Percentiles rank a stretch among this genome's conserved stretches.
These are phyloP conservation scores for Lepus americanus DNA, from an alignment of 2,113 vertebrate genomes.

Conservation along the genomic window DNA sequence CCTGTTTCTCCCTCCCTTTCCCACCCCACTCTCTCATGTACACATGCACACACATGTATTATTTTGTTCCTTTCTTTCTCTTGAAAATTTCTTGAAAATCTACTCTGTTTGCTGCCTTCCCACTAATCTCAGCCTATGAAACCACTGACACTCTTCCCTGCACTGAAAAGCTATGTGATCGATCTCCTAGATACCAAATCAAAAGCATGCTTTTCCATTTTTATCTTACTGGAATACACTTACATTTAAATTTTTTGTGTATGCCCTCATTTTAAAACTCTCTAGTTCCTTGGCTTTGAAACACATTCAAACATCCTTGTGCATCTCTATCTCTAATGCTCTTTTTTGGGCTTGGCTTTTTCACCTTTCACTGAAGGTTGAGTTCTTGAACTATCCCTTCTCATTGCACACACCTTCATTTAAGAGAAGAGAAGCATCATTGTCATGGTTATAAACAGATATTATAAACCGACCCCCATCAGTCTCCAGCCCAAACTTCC, in stretches of 20 bases:
- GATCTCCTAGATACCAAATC: background rate
- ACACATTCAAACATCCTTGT: background rate
- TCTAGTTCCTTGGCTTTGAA: background rate
- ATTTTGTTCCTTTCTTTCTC: background rate
- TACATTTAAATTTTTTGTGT: background rate
- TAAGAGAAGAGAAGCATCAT: background rate
- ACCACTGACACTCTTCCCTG: background rate
- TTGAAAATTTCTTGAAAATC: background rate
- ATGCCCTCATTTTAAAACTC: slow-evolving; percentile 4
- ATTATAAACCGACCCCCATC: background rate
- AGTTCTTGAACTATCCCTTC: background rate
- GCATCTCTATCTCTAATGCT: background rate
- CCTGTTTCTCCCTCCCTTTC: background rate
- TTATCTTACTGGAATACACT: background rate
- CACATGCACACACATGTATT: too few species aligned
- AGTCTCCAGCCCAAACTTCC: background rate
- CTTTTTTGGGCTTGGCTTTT: background rate
- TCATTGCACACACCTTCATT: background rate
- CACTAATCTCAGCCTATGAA: background rate
- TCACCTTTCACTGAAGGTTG: background rate
- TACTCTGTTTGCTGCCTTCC: background rate
- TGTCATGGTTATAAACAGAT: background rate
- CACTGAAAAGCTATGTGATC: background rate
- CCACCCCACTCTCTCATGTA: too few species aligned
- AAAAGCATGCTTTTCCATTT: background rate